Conservation (phyloP, 2,797 vertebrate genomes). For the Argentina silus region DNA sequence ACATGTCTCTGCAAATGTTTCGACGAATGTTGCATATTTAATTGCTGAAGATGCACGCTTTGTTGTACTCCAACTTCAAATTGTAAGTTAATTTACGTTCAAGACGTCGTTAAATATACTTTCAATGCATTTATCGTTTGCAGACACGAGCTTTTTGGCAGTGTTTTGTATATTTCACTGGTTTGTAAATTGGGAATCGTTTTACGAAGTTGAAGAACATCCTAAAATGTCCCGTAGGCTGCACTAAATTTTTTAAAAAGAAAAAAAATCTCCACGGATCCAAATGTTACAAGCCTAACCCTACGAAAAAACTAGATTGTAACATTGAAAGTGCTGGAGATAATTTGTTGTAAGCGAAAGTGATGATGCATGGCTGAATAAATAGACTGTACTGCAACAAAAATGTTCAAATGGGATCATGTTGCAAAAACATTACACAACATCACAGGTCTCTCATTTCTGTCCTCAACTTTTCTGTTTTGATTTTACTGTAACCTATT, state of each 20-base stretch:
- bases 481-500: not conserved
- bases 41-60: constrained; percentile 34
- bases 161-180: not conserved
- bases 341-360: not conserved
- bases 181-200: not conserved
- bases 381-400: constrained; percentile 7
- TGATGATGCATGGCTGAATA: constrained; percentile 21
- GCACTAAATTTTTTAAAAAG: constrained; percentile 29
- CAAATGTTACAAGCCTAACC: not conserved
- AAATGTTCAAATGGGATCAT: constrained; percentile 56
- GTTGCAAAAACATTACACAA: constrained; percentile 63
- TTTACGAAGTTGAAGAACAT: constrained; percentile 11
- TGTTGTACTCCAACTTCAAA: constrained; percentile 48
- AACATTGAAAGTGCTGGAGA: not conserved
- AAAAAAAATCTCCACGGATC: not conserved
- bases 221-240: constrained; percentile 37
- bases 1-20: constrained; percentile 14
- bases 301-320: not conserved
- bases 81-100: not conserved
- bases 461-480: not conserved
- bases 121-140: not conserved
- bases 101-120: not conserved
- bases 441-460: constrained; percentile 28
- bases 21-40: constrained; percentile 9
- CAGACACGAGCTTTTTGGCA: not conserved